A percentile compares a stretch with the other conserved stretches of the same genome.
These are phyloP conservation scores for Saturnia pavonia DNA, from an alignment of 2,888 invertebrate genomes.

Conservation along the genomic window DNA sequence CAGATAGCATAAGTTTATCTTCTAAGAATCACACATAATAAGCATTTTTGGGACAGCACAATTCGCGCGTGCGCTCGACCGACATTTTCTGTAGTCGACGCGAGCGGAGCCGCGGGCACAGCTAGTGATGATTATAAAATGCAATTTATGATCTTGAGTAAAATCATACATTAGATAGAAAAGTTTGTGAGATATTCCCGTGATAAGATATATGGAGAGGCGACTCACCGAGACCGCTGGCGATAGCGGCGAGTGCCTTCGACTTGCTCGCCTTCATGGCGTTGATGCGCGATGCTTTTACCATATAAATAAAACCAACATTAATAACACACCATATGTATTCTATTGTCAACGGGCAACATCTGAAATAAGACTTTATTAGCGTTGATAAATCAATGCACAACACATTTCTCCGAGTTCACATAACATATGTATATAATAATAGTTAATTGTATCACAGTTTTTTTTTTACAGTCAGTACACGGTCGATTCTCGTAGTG, in stretches of 20 bases:
- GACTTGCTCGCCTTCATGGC: conserved; percentile 88
- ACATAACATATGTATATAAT: conserved; percentile 31
- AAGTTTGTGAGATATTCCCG: conserved; percentile 34
- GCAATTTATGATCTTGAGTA: background rate
- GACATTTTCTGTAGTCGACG: too few relatives aligned
- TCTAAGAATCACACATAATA: too few relatives aligned
- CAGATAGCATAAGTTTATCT: too few relatives aligned
- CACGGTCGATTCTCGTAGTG: conserved; percentile 55
- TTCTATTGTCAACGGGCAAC: conserved; percentile 61
- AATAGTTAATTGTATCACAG: conserved; percentile 45
- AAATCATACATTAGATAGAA: background rate
- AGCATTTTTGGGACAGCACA: too few relatives aligned
- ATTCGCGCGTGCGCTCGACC: too few relatives aligned
- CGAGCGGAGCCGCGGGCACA: too few relatives aligned
- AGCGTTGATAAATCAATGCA: conserved; percentile 45
- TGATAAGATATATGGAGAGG: conserved; percentile 14
- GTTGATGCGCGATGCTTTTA: conserved; percentile 86
- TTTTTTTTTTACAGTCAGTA: conserved; percentile 60
- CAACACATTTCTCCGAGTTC: conserved; percentile 51
- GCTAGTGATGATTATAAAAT: background rate
- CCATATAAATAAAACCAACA: conserved; percentile 84
- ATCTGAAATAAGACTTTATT: conserved; percentile 81
- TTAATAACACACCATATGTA: conserved; percentile 77
- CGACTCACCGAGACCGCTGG: conserved; percentile 95
- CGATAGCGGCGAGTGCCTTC: conserved; percentile 94